Percentiles rank a stretch among this genome's conserved stretches.
These are phyloP conservation scores for Eleutherodactylus coqui DNA, from an alignment of 2,797 vertebrate genomes.

Conservation along the genomic window DNA sequence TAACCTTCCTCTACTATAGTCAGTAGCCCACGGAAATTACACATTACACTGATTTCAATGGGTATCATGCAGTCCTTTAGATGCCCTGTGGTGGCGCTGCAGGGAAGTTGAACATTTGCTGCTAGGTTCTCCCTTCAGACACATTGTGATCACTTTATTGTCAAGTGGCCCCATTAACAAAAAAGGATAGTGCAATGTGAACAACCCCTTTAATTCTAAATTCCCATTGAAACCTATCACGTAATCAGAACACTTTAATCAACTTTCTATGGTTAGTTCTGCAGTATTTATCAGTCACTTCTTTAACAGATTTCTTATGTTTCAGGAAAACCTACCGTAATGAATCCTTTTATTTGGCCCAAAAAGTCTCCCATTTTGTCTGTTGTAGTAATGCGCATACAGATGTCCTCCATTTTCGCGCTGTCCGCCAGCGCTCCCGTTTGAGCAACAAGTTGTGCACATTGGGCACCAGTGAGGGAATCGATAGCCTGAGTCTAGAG, in stretches of 20 bases:
- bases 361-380: conserved; percentile 58
- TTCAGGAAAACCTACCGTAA: conserved; percentile 58
- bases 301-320: not conserved
- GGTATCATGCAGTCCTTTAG: too few relatives aligned
- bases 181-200: too few relatives aligned
- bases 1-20: not conserved
- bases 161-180: too few relatives aligned
- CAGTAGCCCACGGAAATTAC: not conserved
- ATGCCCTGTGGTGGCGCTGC: too few relatives aligned
- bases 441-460: conserved; percentile 37
- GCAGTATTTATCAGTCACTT: not conserved
- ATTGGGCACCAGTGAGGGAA: conserved; percentile 53
- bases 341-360: conserved; percentile 23
- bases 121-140: too few relatives aligned
- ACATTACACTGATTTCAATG: not conserved
- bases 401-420: not conserved
- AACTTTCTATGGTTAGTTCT: not conserved
- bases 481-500: conserved; percentile 37
- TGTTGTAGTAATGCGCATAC: not conserved
- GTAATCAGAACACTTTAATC: not conserved
- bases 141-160: too few relatives aligned
- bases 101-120: too few relatives aligned
- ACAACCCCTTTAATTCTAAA: too few relatives aligned
- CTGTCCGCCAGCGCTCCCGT: conserved; percentile 22
- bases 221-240: too few relatives aligned